phyloP scores from a whole-genome alignment of 1,140 invertebrate species.

The Pollicipes pollicipes region DNA sequence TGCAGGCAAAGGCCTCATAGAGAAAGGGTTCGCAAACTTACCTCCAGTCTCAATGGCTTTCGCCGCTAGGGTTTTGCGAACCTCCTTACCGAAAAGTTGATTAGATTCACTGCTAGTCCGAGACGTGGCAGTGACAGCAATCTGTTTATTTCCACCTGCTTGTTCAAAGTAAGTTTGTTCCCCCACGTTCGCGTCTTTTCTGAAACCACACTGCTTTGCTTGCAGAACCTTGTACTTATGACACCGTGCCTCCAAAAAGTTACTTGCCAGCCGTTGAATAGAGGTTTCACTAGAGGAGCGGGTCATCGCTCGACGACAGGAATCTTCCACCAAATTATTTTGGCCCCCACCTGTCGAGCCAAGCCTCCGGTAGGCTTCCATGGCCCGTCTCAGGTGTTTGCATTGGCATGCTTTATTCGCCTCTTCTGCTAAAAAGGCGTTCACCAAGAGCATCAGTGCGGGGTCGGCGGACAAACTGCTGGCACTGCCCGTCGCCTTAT shows the following conservation, averaged over 20 bases:
- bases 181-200: too few species aligned
- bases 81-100: background rate
- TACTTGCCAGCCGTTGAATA: background rate
- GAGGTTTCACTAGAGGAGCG: background rate
- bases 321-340: background rate
- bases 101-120: background rate
- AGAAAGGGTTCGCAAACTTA: background rate
- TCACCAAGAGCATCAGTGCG: background rate
- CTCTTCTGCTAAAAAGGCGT: background rate
- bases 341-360: background rate
- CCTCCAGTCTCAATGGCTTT: background rate
- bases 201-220: background rate
- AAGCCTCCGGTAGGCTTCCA: background rate
- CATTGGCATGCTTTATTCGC: background rate
- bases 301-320: background rate
- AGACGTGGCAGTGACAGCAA: too few species aligned
- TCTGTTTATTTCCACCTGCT: too few species aligned
- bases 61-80: background rate
- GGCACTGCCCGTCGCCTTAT: background rate
- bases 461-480: background rate
- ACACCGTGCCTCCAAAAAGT: background rate
- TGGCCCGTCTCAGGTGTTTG: background rate
- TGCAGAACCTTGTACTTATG: background rate
- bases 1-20: background rate
- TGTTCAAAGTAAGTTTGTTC: too few species aligned